Percentiles rank a stretch among this genome's conserved stretches.
Evolutionary conservation across 2,888 invertebrate genomes (phyloP).

Genomic region (Pristionchus entomophagus): DNA sequence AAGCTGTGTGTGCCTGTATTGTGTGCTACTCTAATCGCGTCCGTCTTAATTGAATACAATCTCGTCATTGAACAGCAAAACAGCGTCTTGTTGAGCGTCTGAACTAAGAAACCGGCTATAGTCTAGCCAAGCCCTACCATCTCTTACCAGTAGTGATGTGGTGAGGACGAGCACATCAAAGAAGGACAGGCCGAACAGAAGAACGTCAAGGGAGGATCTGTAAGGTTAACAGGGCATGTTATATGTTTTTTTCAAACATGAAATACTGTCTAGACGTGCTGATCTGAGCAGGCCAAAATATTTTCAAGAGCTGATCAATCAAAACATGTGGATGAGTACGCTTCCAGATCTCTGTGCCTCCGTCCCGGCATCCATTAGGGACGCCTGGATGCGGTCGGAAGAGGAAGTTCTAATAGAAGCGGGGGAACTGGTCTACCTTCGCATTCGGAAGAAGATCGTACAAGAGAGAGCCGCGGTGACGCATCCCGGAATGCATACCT

Average conservation of each 20-base stretch:
- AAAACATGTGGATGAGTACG: too few relatives aligned
- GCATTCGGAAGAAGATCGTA: conserved; percentile 55
- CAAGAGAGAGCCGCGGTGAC: conserved; percentile 55
- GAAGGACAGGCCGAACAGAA: conserved; percentile 56
- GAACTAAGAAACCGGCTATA: too few relatives aligned
- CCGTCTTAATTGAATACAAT: too few relatives aligned
- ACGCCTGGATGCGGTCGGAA: neutral
- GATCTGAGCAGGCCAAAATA: too few relatives aligned
- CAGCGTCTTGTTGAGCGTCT: too few relatives aligned
- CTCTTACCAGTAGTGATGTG: conserved; percentile 53
- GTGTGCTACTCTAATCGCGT: too few relatives aligned
- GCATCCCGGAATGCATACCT: conserved; percentile 59
- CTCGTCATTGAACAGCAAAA: too few relatives aligned
- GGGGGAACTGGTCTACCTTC: too few relatives aligned
- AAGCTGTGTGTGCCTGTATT: neutral
- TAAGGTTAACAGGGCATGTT: neutral
- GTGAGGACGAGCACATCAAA: conserved; percentile 57
- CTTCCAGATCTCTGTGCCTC: neutral
- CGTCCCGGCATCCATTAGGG: neutral
- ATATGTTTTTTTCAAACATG: neutral
- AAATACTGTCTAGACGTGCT: neutral
- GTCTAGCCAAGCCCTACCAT: too few relatives aligned
- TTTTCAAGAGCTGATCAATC: too few relatives aligned
- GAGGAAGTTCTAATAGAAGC: too few relatives aligned
- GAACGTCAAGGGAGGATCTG: conserved; percentile 51